A percentile compares a stretch with the other conserved stretches of the same genome.
Conservation (phyloP, 2,113 vertebrate species). For the Dinomys branickii region DNA sequence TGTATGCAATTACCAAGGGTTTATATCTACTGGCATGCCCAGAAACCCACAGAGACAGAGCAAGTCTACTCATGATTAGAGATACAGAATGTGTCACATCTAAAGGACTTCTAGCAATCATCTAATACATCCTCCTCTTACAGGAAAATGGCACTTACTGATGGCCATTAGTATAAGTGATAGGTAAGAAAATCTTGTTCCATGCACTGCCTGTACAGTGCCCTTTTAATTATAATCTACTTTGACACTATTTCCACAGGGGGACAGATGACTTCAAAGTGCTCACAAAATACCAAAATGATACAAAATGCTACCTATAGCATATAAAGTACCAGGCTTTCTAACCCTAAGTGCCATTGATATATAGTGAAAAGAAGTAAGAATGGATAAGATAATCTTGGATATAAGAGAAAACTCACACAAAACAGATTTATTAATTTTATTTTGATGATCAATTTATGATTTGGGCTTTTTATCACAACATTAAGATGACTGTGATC, state of each 20-base stretch:
- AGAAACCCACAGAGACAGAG: not conserved
- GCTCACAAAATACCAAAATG: not conserved
- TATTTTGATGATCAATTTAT: not conserved
- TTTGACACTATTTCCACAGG: not conserved
- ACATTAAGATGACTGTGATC: not conserved
- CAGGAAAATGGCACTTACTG: not conserved
- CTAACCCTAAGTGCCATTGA: not conserved
- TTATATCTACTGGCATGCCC: not conserved
- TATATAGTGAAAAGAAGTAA: not conserved
- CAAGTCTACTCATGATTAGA: not conserved
- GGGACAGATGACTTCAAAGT: slow-evolving; percentile 10
- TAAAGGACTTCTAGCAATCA: not conserved
- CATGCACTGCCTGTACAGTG: not conserved
- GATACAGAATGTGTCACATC: not conserved
- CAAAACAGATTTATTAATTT: not conserved
- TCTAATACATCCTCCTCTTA: not conserved
- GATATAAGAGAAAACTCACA: not conserved
- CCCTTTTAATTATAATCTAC: not conserved
- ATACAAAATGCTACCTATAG: not conserved
- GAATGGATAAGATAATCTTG: not conserved
- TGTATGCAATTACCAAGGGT: not conserved
- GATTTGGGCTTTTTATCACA: not conserved
- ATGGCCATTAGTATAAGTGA: not conserved
- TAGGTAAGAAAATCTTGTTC: not conserved
- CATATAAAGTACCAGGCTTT: not conserved